Evolutionary conservation across 1,140 invertebrate species (phyloP).

Genomic region (Matsumurasca onukii): DNA sequence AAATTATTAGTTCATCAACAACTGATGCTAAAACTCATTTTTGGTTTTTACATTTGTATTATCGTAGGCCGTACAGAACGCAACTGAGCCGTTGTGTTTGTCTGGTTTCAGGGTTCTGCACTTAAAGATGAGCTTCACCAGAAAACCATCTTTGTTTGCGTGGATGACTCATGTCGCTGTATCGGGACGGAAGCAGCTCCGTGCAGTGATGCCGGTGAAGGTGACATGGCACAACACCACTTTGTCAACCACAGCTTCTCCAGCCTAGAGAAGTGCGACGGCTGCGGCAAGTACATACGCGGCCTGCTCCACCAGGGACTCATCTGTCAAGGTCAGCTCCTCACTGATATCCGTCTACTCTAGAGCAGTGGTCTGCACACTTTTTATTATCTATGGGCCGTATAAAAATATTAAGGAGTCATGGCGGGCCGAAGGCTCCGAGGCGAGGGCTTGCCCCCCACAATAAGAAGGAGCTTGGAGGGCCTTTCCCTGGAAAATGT

Average conservation of each 20-base stretch:
- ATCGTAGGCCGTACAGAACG: too few relatives aligned
- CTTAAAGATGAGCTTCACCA: conserved; percentile 78
- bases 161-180: conserved; percentile 59
- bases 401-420: too few relatives aligned
- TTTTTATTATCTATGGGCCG: too few relatives aligned
- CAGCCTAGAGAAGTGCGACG: conserved; percentile 62
- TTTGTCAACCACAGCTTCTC: conserved; percentile 32
- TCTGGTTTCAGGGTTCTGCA: conserved; percentile 66
- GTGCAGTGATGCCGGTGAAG: neutral
- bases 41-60: neutral
- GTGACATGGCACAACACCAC: conserved; percentile 25
- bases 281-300: conserved; percentile 73
- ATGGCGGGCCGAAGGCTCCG: too few relatives aligned
- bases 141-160: conserved; percentile 66
- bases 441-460: too few relatives aligned
- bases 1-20: too few relatives aligned
- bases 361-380: conserved; percentile 13
- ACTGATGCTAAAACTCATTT: neutral
- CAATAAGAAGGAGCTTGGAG: too few relatives aligned
- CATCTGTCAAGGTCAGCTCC: conserved; percentile 65
- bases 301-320: conserved; percentile 72
- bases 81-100: too few relatives aligned
- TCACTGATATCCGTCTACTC: conserved; percentile 6
- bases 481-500: too few relatives aligned
- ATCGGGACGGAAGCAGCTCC: neutral